Conservation (phyloP, 2,888 invertebrate genomes). For the Scelioninae gen. 1 region DNA sequence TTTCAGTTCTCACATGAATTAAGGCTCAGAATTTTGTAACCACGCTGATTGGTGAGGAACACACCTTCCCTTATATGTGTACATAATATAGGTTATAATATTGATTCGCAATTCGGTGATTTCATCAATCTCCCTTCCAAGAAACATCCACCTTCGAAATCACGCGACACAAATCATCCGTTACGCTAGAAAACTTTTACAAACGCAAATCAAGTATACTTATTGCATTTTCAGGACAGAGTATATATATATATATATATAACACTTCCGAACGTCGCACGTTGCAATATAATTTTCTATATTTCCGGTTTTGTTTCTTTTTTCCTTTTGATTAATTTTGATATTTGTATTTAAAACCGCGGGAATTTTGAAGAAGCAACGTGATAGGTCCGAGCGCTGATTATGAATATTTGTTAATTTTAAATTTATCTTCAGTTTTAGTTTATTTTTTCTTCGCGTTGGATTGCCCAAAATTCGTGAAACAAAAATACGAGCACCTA, state of each 20-base stretch:
- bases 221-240: too few species aligned
- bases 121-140: too few species aligned
- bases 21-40: conserved; percentile 81
- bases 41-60: conserved; percentile 83
- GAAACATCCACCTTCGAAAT: too few species aligned
- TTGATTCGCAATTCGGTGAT: conserved; percentile 75
- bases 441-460: conserved; percentile 68
- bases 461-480: conserved; percentile 78
- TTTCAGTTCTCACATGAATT: too few species aligned
- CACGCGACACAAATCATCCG: too few species aligned
- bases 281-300: not conserved
- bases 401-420: not conserved
- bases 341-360: not conserved
- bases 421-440: conserved; percentile 28
- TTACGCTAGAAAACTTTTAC: too few species aligned
- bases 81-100: conserved; percentile 71
- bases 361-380: conserved; percentile 1
- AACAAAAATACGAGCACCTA: conserved; percentile 77
- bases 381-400: conserved; percentile 13
- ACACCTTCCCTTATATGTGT: conserved; percentile 77
- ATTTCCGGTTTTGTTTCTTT: too few species aligned
- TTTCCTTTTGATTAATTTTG: too few species aligned
- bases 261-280: too few species aligned
- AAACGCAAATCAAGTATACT: too few species aligned
- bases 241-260: too few species aligned